Evolutionary conservation across 1,140 invertebrate species (phyloP), one percentile per base, ranked within the genome.

Genomic region (Parasteatoda tepidariorum): DNA sequence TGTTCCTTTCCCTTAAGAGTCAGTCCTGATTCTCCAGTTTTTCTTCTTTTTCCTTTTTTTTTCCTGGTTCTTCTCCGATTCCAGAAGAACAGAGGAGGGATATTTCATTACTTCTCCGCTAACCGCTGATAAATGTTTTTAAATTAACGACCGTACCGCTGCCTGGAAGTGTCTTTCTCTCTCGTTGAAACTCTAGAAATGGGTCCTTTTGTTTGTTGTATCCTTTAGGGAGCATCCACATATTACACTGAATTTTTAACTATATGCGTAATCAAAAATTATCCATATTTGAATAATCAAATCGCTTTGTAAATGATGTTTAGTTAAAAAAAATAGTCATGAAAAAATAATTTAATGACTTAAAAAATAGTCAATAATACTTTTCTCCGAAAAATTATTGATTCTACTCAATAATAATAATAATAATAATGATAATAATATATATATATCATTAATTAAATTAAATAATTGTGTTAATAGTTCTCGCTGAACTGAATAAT

Each of bases 111-210:
- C 78, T 76, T 64, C 62, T 78, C 75, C 41, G 61, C 38, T 67
- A 78, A 78, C 61, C 41, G 67, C 66, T 82, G 78, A 82, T 82
- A 82, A 82, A 82, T 82, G 78, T 82, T 82, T 82, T 82, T 82
- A 82, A 82, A 82, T 82, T 82, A 82, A 79, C 62, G 64, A 79
- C 76, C 59, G 24, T 11, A 15, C 3, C 57, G 54, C n/a, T 38
- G 57, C 62, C 59, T 38, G 13, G 55, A 64, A 76, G 73, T 76
- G 73, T 76, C 73, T 76, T 76, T 76, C 59, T 48, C 28, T 59
- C 26, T 48, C 41, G 22, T 4, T 9, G 55, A 74, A 59, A 13
- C 33, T 28, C 3, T 18, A 22, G 34, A 71, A 71, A 71, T 71
- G 41, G n/a, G 38, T 67, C 68, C 24, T 30, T 71, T 30, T 71